Conservation (phyloP, 2,888 invertebrate species). For the Cenopis cana region DNA sequence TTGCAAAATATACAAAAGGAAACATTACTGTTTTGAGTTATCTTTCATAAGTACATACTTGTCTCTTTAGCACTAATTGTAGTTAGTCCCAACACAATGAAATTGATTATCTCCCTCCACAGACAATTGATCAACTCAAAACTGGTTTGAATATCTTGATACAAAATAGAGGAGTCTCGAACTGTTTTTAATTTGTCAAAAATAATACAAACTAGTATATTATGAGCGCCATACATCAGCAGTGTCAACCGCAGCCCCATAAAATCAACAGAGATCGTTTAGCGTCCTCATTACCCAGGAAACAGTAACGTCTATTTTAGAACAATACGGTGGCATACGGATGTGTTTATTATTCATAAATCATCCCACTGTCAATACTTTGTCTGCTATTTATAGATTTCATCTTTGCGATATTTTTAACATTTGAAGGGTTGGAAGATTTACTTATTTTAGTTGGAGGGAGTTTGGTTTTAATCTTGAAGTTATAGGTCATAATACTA, state of each 20-base stretch:
- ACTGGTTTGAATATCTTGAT: too few relatives aligned
- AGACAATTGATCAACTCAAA: too few relatives aligned
- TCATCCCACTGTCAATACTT: slow-evolving; percentile 73
- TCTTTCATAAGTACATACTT: too few relatives aligned
- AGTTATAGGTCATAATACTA: too few relatives aligned
- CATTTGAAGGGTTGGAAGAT: slow-evolving; percentile 15
- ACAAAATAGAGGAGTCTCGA: too few relatives aligned
- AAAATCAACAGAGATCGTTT: slow-evolving; percentile 39
- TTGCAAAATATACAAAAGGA: too few relatives aligned
- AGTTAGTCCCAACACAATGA: too few relatives aligned
- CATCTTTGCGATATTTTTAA: slow-evolving; percentile 21
- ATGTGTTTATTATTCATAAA: slow-evolving; percentile 74
- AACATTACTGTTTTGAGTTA: too few relatives aligned
- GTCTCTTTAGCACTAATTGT: too few relatives aligned
- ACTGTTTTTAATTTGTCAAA: not conserved
- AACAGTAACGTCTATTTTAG: slow-evolving; percentile 52
- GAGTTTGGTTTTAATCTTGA: too few relatives aligned
- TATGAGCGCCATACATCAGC: slow-evolving; percentile 7
- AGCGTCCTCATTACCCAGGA: slow-evolving; percentile 38
- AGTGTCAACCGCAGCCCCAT: slow-evolving; percentile 21
- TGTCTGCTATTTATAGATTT: slow-evolving; percentile 55
- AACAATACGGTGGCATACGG: slow-evolving; percentile 63
- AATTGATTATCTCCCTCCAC: too few relatives aligned
- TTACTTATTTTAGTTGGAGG: slow-evolving; percentile 6
- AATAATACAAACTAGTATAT: not conserved